Percentiles rank a stretch among this genome's conserved stretches.
These are phyloP conservation scores for Steinernema hermaphroditum DNA, from an alignment of 2,888 invertebrate species.

Conservation along the genomic window DNA sequence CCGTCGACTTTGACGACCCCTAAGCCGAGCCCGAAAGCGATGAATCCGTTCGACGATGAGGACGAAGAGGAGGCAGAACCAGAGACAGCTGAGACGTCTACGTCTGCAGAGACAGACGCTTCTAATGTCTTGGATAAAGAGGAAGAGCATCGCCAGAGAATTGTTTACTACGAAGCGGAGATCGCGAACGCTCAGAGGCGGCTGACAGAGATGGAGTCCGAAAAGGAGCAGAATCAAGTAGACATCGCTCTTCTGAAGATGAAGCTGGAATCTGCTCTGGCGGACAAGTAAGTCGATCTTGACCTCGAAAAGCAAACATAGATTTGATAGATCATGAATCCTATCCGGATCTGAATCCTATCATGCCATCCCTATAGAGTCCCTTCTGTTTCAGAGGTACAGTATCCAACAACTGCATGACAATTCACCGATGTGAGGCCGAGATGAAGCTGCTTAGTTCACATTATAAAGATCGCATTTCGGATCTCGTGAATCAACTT, in stretches of 20 bases:
- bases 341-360: too few species aligned
- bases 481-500: conserved; percentile 41
- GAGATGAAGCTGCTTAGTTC: background rate
- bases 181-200: background rate
- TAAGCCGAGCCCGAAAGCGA: background rate
- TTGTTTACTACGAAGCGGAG: conserved; percentile 12
- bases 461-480: conserved; percentile 40
- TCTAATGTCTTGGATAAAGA: background rate
- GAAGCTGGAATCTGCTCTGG: background rate
- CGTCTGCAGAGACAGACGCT: background rate
- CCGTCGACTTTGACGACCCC: background rate
- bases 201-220: background rate
- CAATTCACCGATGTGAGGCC: background rate
- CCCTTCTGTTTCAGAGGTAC: too few species aligned
- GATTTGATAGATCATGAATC: too few species aligned
- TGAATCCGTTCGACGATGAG: conserved; percentile 8
- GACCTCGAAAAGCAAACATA: too few species aligned
- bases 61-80: background rate
- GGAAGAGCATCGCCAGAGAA: background rate
- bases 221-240: conserved; percentile 18
- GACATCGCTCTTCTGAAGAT: background rate
- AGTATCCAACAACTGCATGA: background rate
- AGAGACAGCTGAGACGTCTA: conserved; percentile 1
- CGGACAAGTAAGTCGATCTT: background rate
- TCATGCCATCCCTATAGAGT: too few species aligned